A percentile compares a stretch with the other conserved stretches of the same genome.
Evolutionary conservation across 2,797 vertebrate genomes (phyloP).

Genomic region (Ctenopoma kingsleyae): DNA sequence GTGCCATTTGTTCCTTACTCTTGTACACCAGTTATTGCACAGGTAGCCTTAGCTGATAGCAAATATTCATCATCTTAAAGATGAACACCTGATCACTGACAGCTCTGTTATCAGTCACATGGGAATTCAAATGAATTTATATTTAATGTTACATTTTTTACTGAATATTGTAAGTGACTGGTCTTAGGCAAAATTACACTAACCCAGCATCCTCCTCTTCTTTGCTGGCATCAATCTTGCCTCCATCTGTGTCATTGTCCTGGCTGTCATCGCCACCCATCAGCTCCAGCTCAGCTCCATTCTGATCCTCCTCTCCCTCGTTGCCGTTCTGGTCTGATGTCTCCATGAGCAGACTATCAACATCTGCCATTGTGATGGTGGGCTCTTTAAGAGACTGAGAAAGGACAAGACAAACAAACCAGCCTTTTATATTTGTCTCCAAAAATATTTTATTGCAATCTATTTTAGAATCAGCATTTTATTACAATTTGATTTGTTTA

Average conservation of each 20-base stretch:
- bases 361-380: constrained; percentile 81
- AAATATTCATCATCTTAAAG: too few relatives aligned
- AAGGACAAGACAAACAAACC: rapidly evolving
- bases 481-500: too few relatives aligned
- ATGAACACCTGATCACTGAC: not conserved
- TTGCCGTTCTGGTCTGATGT: constrained; percentile 87
- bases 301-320: constrained; percentile 79
- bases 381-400: constrained; percentile 55
- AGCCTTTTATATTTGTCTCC: not conserved
- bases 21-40: not conserved
- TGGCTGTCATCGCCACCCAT: constrained; percentile 63
- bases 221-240: constrained; percentile 95
- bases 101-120: not conserved
- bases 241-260: constrained; percentile 86
- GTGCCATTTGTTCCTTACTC: not conserved
- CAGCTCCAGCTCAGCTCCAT: constrained; percentile 74
- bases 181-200: constrained; percentile 40
- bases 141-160: not conserved
- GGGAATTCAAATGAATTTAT: not conserved
- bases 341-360: constrained; percentile 87
- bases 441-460: too few relatives aligned
- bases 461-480: too few relatives aligned
- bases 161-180: too few relatives aligned
- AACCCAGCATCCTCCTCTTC: constrained; percentile 96
- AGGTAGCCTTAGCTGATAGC: not conserved